phyloP scores from a whole-genome alignment of 1,140 invertebrate genomes.

The Drosophila nannoptera region DNA sequence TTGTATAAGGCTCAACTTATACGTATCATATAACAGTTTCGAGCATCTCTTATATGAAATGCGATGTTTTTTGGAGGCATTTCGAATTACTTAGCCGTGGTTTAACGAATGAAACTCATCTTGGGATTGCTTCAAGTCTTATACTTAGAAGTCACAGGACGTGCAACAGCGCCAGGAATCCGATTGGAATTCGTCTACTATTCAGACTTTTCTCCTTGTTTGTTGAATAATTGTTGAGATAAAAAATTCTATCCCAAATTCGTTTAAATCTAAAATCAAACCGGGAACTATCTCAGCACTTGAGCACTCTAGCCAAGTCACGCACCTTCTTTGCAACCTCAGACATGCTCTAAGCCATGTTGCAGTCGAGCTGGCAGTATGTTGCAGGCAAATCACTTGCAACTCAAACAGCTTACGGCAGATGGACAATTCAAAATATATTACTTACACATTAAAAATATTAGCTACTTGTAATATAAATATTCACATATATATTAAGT shows the following conservation, averaged over 20 bases:
- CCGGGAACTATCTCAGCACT: not conserved
- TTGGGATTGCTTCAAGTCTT: conserved; percentile 10
- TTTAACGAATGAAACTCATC: not conserved
- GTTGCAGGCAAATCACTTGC: conserved; percentile 1
- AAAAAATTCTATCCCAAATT: too few relatives aligned
- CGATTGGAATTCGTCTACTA: too few relatives aligned
- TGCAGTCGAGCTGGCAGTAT: conserved; percentile 5
- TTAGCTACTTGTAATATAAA: too few relatives aligned
- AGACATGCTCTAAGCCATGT: conserved; percentile 3
- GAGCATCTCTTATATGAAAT: conserved; percentile 1
- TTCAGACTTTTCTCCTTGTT: too few relatives aligned
- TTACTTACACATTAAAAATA: too few relatives aligned
- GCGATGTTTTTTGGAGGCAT: conserved; percentile 5
- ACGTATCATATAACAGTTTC: conserved; percentile 17
- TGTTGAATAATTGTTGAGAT: too few relatives aligned
- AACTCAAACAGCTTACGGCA: not conserved
- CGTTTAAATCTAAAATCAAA: too few relatives aligned
- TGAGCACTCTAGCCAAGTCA: not conserved
- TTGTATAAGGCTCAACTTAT: conserved; percentile 5
- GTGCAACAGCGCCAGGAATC: too few relatives aligned
- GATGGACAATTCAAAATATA: too few relatives aligned
- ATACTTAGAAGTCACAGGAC: not conserved
- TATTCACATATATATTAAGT: too few relatives aligned
- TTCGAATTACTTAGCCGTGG: not conserved
- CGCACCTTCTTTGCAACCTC: not conserved